Percentiles rank a stretch among this genome's conserved stretches.
These are phyloP conservation scores for Lepus townsendii DNA, from an alignment of 2,797 vertebrate genomes.

Conservation along the genomic window DNA sequence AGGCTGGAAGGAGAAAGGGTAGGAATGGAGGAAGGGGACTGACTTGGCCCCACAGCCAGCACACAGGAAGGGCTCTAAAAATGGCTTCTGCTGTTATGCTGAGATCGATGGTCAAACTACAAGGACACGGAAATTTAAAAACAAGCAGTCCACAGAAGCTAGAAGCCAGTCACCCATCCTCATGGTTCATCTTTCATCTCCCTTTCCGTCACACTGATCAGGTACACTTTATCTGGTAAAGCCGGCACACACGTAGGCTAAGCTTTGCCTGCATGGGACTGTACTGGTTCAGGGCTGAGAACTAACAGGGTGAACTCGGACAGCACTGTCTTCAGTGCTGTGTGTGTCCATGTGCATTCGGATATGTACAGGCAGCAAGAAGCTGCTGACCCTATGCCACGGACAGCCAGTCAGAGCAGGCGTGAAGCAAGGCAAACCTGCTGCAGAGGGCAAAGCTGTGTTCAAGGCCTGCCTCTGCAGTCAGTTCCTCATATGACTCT, in stretches of 20 bases:
- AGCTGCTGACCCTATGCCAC: not conserved
- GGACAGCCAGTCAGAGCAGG: too few relatives aligned
- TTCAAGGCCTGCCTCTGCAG: not conserved
- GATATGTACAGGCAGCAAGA: fast-evolving
- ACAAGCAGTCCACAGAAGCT: not conserved
- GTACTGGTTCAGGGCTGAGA: fast-evolving
- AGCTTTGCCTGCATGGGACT: too few relatives aligned
- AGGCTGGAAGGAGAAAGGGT: not conserved
- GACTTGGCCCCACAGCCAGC: not conserved
- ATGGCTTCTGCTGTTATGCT: not conserved
- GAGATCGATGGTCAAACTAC: not conserved
- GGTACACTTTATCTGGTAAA: too few relatives aligned
- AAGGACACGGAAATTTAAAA: not conserved
- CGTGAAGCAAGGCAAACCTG: fast-evolving
- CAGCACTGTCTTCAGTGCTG: not conserved
- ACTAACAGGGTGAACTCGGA: fast-evolving
- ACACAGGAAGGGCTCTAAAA: not conserved
- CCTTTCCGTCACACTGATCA: fast-evolving
- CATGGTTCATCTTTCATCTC: not conserved
- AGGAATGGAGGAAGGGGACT: not conserved
- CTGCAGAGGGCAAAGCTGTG: not conserved
- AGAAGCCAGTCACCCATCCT: not conserved
- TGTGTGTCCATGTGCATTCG: fast-evolving
- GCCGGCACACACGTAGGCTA: fast-evolving
- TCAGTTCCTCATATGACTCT: not conserved